A percentile compares a stretch with the other conserved stretches of the same genome.
phyloP scores from a whole-genome alignment of 2,797 vertebrate species.

The Parauchenoglanis punctatus region DNA sequence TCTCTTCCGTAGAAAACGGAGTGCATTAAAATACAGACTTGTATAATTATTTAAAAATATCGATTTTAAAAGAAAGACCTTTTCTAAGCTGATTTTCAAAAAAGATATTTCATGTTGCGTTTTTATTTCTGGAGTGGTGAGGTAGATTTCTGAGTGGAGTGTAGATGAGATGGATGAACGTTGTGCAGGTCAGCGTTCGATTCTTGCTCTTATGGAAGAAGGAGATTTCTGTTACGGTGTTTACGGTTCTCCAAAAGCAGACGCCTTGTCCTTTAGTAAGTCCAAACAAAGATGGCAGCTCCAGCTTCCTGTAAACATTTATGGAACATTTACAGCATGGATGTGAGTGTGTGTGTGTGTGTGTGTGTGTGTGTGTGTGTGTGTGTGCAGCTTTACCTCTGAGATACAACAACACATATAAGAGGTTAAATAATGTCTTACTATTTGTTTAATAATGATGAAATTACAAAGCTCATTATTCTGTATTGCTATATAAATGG shows the following conservation, averaged over 20 bases:
- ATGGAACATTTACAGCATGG: background rate
- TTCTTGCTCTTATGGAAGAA: background rate
- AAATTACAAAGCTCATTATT: too few relatives aligned
- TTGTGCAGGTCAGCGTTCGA: background rate
- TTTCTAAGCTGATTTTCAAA: background rate
- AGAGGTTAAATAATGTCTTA: background rate
- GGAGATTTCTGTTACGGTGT: background rate
- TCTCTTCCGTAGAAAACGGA: too few relatives aligned
- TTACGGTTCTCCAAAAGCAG: constrained; percentile 80
- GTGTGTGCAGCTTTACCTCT: too few relatives aligned
- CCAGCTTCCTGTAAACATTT: constrained; percentile 86
- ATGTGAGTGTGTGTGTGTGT: background rate
- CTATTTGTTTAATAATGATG: background rate
- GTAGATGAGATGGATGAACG: background rate
- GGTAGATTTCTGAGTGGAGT: background rate
- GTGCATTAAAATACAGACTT: background rate
- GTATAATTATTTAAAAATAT: background rate
- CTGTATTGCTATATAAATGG: too few relatives aligned
- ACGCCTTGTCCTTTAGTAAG: constrained; percentile 93
- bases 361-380: background rate
- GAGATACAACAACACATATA: background rate
- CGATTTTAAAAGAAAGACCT: background rate
- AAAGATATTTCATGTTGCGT: background rate
- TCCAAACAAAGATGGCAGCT: constrained; percentile 97
- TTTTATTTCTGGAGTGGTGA: background rate